Percentiles rank a stretch among this genome's conserved stretches.
These are phyloP conservation scores for Hydriomena furcata DNA, from an alignment of 2,888 invertebrate genomes.

Conservation along the genomic window DNA sequence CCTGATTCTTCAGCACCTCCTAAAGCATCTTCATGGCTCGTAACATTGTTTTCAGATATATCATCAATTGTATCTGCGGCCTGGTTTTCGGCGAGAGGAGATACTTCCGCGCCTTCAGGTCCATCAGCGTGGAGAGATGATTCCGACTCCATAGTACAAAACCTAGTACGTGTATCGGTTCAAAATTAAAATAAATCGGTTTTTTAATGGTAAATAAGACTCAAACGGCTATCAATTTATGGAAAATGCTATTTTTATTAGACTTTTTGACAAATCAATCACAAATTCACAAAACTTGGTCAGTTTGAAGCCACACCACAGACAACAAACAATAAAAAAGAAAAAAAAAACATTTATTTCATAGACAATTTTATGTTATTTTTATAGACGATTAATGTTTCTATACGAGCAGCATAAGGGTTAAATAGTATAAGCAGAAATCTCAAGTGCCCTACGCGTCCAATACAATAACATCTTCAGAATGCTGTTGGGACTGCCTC, in stretches of 20 bases:
- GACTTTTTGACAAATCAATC: background rate
- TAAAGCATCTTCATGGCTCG: slow-evolving; percentile 61
- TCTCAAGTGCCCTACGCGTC: too few species aligned
- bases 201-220: slow-evolving; percentile 42
- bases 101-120: slow-evolving; percentile 79
- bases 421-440: too few species aligned
- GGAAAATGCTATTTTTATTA: slow-evolving; percentile 12
- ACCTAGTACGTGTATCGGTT: slow-evolving; percentile 33
- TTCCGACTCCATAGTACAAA: slow-evolving; percentile 69
- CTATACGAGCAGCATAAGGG: too few species aligned
- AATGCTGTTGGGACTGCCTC: too few species aligned
- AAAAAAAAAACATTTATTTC: too few species aligned
- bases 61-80: slow-evolving; percentile 60
- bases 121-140: slow-evolving; percentile 65
- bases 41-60: slow-evolving; percentile 64
- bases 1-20: slow-evolving; percentile 60
- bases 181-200: slow-evolving; percentile 59
- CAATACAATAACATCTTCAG: too few species aligned
- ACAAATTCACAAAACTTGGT: too few species aligned
- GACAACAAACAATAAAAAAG: too few species aligned
- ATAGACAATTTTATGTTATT: too few species aligned
- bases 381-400: too few species aligned
- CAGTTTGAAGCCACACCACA: too few species aligned
- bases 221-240: slow-evolving; percentile 50
- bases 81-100: slow-evolving; percentile 67